A percentile compares a stretch with the other conserved stretches of the same genome.
These are phyloP conservation scores for Crax fasciolata DNA, from an alignment of 2,797 vertebrate genomes.

Conservation along the genomic window DNA sequence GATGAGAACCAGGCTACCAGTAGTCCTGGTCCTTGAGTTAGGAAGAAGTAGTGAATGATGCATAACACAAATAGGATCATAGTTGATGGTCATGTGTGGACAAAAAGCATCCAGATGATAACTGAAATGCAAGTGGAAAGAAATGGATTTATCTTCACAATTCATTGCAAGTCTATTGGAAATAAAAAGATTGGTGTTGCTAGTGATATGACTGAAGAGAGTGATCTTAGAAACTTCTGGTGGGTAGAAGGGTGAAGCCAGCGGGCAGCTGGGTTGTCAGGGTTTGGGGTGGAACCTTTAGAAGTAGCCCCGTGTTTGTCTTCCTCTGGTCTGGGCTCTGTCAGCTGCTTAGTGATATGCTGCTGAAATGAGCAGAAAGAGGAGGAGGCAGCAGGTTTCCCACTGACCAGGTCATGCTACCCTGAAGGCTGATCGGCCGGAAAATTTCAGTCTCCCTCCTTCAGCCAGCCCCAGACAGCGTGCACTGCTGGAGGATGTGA, in stretches of 20 bases:
- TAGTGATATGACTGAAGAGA: not conserved
- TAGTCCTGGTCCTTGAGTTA: not conserved
- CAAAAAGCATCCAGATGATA: not conserved
- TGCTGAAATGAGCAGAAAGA: rapidly evolving
- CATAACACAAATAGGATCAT: not conserved
- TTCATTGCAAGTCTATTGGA: not conserved
- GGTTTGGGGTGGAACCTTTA: not conserved
- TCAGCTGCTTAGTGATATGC: not conserved
- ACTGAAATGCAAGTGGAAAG: not conserved
- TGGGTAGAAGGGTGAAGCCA: not conserved
- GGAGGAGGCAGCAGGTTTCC: not conserved
- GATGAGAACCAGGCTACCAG: not conserved
- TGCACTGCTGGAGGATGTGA: rapidly evolving
- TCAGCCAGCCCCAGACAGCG: rapidly evolving
- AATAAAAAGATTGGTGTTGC: not conserved
- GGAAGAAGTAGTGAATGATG: not conserved
- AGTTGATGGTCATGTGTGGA: not conserved
- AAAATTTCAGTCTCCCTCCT: not conserved
- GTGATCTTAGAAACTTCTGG: not conserved
- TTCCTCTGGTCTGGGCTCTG: not conserved
- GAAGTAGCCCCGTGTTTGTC: not conserved
- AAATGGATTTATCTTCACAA: not conserved
- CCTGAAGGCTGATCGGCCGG: not conserved
- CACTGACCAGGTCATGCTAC: not conserved
- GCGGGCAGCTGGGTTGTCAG: not conserved